These are phyloP conservation scores for Dallia pectoralis DNA, from an alignment of 2,797 vertebrate genomes.

Conservation along the genomic window DNA sequence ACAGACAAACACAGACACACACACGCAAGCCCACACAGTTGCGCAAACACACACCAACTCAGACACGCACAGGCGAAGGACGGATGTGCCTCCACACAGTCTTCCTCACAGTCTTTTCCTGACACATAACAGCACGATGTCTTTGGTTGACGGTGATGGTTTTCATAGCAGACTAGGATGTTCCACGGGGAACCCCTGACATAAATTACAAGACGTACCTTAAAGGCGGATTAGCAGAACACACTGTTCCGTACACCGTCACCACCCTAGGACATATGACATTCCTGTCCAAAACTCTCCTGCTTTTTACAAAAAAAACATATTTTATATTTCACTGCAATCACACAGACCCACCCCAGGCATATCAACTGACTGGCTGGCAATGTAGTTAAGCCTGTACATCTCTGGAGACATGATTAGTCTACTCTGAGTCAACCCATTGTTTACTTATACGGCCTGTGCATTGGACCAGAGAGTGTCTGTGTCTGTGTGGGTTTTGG, in stretches of 20 bases:
- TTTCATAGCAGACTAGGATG: neutral
- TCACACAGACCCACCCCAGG: neutral
- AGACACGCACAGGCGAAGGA: neutral
- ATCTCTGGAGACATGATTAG: slow-evolving; percentile 8
- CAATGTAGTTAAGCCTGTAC: slow-evolving; percentile 28
- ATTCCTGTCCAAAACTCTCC: neutral
- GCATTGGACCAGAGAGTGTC: neutral
- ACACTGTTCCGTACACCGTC: slow-evolving; percentile 5
- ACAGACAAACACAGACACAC: neutral
- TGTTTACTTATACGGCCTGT: neutral
- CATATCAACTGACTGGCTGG: slow-evolving; percentile 8
- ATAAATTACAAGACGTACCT: neutral
- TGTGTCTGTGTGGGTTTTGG: neutral
- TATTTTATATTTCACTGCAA: neutral
- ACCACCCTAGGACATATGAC: neutral
- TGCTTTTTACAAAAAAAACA: neutral
- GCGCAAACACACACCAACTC: neutral
- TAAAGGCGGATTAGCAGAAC: neutral
- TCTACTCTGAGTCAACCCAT: slow-evolving; percentile 33
- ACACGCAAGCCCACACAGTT: no score
- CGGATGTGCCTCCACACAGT: neutral
- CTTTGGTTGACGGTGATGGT: neutral
- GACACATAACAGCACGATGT: neutral
- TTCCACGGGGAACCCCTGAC: neutral
- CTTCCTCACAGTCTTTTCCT: neutral